Base-by-base conservation (phyloP, 1,140 invertebrate genomes). In the Musca vetustissima region DNA sequence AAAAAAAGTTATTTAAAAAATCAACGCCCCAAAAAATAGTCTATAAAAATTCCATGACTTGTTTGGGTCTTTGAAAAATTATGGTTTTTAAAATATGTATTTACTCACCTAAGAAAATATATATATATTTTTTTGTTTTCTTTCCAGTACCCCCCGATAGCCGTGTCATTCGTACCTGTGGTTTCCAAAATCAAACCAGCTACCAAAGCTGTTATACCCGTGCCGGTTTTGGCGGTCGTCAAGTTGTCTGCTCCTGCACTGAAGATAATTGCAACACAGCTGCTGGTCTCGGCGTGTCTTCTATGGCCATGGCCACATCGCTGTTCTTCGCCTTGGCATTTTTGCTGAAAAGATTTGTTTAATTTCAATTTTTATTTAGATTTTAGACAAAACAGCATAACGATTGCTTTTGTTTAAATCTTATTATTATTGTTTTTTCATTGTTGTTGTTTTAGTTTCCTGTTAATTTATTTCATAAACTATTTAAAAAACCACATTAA, bases 201-300 rank as follows among this genome's bases (percentile, higher is more conserved):
- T 89, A 89, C 77, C 89, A 89, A 69, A 86, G 86, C 55, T 95
- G 93, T 78, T 94, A 94, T 83, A 91, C 93, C 75, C 86, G 92
- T 70, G 92, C 92, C 67, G 93, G 93, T 6, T 94, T 94, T 72
- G 93, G 93, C 6, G 93, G 93, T 8, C 86, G 93, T 71, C 92
- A 94, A 82, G 91, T 93, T 83, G 93, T 95, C 9, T 95, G 93
- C 81, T 90, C 92, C 36, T 95, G 93, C 75, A 81, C 88, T 65
- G 86, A 85, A 50, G 91, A 94, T 71, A 87, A 85, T 57, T 95
- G 93, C 82, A 95, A 95, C 81, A 85, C 86, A 8, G 88, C 89
- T 24, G 75, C 85, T 2, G 49, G 76, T 53, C 59, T 81, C 64
- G 70, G 69, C 67, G 69, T 69, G n/a, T 79, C 79, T 4, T 66